Base-by-base conservation (phyloP, 2,888 invertebrate species). In the Notodonta dromedarius region DNA sequence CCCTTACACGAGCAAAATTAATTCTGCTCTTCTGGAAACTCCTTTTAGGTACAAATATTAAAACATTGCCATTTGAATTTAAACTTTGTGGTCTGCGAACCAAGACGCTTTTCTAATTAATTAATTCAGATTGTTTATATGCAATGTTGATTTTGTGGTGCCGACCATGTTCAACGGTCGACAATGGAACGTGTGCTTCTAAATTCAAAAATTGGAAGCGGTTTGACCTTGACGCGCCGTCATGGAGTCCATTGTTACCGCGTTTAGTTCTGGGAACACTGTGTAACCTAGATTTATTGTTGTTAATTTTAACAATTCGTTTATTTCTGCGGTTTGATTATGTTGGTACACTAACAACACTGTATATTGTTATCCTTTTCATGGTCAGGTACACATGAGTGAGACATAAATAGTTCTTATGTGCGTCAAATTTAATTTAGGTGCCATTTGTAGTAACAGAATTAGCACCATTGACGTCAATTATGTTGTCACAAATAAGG, bases 171-270 rank as follows among this genome's bases (percentile, higher is more conserved):
- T 24, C 16, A 52, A 52, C 52, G 16, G 52, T 32, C 52, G 13
- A 32, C 52, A 32, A 52, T 16, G 50, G 14, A 32, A 13, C 32
- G 52, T 32, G 52, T 5, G 52, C 4, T 52, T 52, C 52, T 12
- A 16, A 52, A 52, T 52, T 52, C 32, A 32, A 52, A 51, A 52
- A 52, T 52, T 16, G 16, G 50, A 50, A 50, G 50, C 50, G 52
- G 52, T 52, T 32, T 52, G 52, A 52, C 52, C 52, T 52, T 52
- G 52, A 52, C 52, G 52, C 52, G 52, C 35, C 52, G 32, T 16
- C 35, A 13, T 13, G 6, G 52, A 32, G 16, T 12, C 32, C 52
- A 52, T 52, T 52, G 52, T 52, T 32, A 9, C 8, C 32, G 52
- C 32, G 5, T 52, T 35, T 35, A 7, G 35, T 35, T 52, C 52